A percentile compares a stretch with the other conserved stretches of the same genome.
These are phyloP conservation scores for Tanypteryx hageni DNA, from an alignment of 2,888 invertebrate genomes.

Conservation along the genomic window DNA sequence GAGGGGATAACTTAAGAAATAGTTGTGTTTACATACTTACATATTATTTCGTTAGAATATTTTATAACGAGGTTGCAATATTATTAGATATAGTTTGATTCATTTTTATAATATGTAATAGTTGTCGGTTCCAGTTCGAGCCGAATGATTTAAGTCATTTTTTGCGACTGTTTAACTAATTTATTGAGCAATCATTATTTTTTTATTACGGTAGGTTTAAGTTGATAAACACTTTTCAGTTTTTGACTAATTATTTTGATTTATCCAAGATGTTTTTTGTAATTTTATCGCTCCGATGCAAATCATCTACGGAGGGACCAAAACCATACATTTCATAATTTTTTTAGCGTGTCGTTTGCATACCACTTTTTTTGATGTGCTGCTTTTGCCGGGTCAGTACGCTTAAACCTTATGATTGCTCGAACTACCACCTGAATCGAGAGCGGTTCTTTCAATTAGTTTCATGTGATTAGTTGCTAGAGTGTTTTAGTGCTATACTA, in stretches of 20 bases:
- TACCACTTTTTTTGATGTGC: neutral
- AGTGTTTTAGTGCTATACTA: neutral
- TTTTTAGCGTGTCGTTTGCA: neutral
- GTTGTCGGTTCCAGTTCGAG: neutral
- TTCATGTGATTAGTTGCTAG: slow-evolving; percentile 42
- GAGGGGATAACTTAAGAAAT: neutral
- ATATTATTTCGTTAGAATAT: no score
- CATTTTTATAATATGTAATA: neutral
- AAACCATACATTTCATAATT: neutral
- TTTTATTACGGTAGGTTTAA: slow-evolving; percentile 15
- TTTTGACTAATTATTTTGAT: neutral
- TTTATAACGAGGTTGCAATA: no score
- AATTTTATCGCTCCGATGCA: neutral
- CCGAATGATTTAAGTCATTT: slow-evolving; percentile 26
- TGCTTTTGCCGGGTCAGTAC: neutral
- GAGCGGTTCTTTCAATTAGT: neutral
- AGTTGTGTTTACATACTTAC: no score
- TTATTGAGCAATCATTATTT: slow-evolving; percentile 35
- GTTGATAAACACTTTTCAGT: neutral
- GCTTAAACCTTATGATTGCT: neutral
- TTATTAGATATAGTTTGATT: neutral
- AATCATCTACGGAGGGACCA: neutral
- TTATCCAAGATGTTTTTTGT: neutral
- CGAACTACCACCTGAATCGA: neutral
- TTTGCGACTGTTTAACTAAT: neutral